Percentiles rank a stretch among this genome's conserved stretches.
Conservation (phyloP, 2,797 vertebrate species). For the Pangasius krempfi region DNA sequence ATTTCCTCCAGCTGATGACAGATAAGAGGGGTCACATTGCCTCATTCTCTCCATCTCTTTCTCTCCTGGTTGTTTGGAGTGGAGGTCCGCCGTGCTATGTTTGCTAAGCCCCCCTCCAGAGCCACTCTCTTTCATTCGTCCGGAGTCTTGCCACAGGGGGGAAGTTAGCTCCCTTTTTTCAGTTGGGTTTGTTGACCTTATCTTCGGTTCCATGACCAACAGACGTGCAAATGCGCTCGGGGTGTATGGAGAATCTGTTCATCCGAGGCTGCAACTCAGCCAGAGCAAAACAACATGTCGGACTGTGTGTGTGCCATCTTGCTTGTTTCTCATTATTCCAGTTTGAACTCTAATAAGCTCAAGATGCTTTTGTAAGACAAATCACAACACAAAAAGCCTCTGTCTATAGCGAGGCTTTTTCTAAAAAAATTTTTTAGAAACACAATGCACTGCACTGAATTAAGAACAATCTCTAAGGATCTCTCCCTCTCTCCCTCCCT, state of each 20-base stretch:
- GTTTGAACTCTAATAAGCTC: slow-evolving; percentile 24
- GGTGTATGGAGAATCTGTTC: neutral
- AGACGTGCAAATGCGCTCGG: neutral
- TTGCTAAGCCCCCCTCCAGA: slow-evolving; percentile 42
- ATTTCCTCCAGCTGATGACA: slow-evolving; percentile 54
- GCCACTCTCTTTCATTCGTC: neutral
- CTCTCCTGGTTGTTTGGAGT: slow-evolving; percentile 28
- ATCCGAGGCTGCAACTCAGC: neutral
- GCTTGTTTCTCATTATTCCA: slow-evolving; percentile 9
- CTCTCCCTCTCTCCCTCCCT: neutral
- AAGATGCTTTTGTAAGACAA: slow-evolving; percentile 21
- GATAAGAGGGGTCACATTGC: slow-evolving; percentile 46
- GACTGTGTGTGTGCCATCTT: slow-evolving; percentile 10
- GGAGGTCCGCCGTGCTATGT: slow-evolving; percentile 18
- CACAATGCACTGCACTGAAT: neutral
- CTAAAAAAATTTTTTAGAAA: neutral
- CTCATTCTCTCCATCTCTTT: slow-evolving; percentile 25
- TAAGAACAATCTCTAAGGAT: neutral
- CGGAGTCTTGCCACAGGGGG: neutral
- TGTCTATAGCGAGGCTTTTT: neutral
- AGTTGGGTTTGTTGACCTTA: slow-evolving; percentile 34
- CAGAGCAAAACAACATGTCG: neutral
- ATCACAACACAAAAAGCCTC: slow-evolving; percentile 18
- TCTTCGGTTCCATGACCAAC: slow-evolving; percentile 10
- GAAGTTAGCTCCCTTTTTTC: slow-evolving; percentile 13